Evolutionary conservation across 2,888 invertebrate genomes (phyloP).

Genomic region (Himalopsyche tibetana): DNA sequence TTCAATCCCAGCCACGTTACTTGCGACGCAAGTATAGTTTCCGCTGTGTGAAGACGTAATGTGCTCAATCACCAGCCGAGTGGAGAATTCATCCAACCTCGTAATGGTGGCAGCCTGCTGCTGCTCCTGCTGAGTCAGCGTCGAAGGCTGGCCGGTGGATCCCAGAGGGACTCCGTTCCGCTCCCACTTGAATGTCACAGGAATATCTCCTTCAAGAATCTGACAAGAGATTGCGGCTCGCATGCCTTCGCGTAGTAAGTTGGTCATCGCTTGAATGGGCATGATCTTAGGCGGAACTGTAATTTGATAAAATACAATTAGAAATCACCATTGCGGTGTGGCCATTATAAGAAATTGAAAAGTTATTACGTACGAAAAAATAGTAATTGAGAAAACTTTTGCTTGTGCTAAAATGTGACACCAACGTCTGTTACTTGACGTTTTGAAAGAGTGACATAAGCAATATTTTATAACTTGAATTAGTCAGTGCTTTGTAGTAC

Average conservation of each 20-base stretch:
- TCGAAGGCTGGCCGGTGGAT: constrained; percentile 74
- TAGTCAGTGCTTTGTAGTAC: no score
- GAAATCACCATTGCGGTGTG: no score
- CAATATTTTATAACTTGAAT: no score
- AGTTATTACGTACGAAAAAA: no score
- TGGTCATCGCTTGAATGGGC: constrained; percentile 89
- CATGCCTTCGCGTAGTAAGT: constrained; percentile 89
- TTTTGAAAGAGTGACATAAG: no score
- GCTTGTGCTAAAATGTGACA: no score
- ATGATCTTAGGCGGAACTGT: constrained; percentile 90
- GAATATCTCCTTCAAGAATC: constrained; percentile 94
- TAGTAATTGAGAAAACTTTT: no score
- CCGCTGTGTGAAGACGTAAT: constrained; percentile 91
- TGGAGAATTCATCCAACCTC: constrained; percentile 89
- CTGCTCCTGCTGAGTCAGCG: constrained; percentile 71
- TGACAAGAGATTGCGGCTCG: constrained; percentile 93
- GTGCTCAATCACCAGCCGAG: constrained; percentile 90
- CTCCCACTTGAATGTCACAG: constrained; percentile 94
- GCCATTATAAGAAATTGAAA: no score
- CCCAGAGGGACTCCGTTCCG: constrained; percentile 88
- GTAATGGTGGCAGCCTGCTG: constrained; percentile 75
- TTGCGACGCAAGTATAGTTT: constrained; percentile 94
- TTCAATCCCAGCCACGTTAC: constrained; percentile 89
- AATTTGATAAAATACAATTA: constrained; percentile 64
- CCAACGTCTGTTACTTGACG: no score